Evolutionary conservation across 2,797 vertebrate genomes (phyloP).

Genomic region (Melopsittacus undulatus): DNA sequence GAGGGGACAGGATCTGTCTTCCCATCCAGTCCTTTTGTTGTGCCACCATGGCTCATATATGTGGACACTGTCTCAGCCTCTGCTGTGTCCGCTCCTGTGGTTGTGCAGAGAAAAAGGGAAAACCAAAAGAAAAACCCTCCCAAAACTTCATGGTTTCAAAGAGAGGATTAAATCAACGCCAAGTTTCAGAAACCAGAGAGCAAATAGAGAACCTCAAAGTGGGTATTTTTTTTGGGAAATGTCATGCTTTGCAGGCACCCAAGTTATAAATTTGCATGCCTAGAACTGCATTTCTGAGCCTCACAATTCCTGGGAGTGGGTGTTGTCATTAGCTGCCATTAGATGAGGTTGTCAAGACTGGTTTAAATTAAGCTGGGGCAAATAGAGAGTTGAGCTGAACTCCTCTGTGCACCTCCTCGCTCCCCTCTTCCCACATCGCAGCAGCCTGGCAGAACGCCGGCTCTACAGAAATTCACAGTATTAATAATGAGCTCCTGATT

Average conservation of each 20-base stretch:
- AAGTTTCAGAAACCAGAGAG: background rate
- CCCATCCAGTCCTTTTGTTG: background rate
- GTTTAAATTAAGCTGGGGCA: background rate
- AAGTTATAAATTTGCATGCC: accelerated
- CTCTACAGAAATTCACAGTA: accelerated
- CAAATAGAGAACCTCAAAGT: background rate
- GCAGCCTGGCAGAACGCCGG: accelerated
- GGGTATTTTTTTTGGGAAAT: background rate
- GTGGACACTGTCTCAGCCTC: background rate
- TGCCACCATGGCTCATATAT: accelerated
- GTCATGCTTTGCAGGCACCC: background rate
- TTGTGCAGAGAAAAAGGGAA: background rate
- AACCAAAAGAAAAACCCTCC: background rate
- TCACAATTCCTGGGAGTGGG: accelerated
- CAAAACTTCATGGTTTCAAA: background rate
- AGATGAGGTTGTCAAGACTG: background rate
- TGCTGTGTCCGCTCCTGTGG: background rate
- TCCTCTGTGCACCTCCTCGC: background rate
- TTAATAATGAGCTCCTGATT: accelerated
- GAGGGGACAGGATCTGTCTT: background rate
- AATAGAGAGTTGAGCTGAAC: background rate
- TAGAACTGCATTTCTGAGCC: background rate
- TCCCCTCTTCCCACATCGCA: background rate
- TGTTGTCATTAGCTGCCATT: background rate
- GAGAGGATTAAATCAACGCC: background rate